A percentile compares a stretch with the other conserved stretches of the same genome.
Conservation (phyloP, 2,888 invertebrate species). For the Lasioglossum calceatum region DNA sequence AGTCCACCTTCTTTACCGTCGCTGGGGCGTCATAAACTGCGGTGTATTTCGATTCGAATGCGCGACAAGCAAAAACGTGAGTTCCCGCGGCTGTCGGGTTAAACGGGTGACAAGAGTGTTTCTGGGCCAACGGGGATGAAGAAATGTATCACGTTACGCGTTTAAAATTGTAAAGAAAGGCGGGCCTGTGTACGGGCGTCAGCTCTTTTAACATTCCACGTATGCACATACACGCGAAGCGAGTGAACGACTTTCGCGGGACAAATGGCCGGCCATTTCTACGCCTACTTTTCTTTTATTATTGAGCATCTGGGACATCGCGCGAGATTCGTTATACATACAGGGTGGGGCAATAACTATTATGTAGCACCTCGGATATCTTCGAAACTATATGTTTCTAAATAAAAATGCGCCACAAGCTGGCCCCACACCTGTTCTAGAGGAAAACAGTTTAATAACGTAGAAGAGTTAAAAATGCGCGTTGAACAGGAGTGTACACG, state of each 20-base stretch:
- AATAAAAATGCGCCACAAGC: too few relatives aligned
- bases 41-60: slow-evolving; percentile 28
- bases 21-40: slow-evolving; percentile 27
- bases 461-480: too few relatives aligned
- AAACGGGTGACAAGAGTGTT: slow-evolving; percentile 34
- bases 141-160: slow-evolving; percentile 19
- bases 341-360: too few relatives aligned
- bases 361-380: too few relatives aligned
- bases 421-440: too few relatives aligned
- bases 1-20: slow-evolving; percentile 15
- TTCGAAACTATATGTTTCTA: too few relatives aligned
- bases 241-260: not conserved
- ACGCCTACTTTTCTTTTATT: not conserved
- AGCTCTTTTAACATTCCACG: slow-evolving; percentile 24
- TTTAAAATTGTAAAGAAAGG: slow-evolving; percentile 6
- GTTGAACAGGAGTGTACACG: too few relatives aligned
- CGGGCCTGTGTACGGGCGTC: not conserved
- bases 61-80: slow-evolving; percentile 4
- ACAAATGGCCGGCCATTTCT: not conserved
- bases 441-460: too few relatives aligned
- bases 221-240: not conserved
- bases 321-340: not conserved
- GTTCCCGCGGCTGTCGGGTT: not conserved
- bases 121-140: slow-evolving; percentile 31
- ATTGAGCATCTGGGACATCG: not conserved